Base-by-base conservation (phyloP, 2,113 vertebrate species). In the Isurus oxyrinchus region DNA sequence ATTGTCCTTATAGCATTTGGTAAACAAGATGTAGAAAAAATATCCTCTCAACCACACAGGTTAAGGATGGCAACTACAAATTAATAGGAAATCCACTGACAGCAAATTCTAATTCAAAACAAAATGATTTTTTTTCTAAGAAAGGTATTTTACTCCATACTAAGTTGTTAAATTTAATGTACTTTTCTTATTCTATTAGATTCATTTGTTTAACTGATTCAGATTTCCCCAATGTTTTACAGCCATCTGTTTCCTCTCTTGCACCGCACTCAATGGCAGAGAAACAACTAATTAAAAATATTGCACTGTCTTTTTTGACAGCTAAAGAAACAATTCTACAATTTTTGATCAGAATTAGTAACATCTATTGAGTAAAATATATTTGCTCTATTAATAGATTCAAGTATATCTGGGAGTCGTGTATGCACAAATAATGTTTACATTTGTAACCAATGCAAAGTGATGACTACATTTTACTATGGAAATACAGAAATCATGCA, bases 181-280 rank as follows among this genome's bases (percentile, higher is more conserved):
- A 66, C n/a, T 8, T 66, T 63, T 63, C 8, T 21, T 53, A 94
- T 66, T 66, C 61, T 63, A 40, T 91, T 90, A 59, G 31, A 59
- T 59, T 59, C 88, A 16, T 11, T 94, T 94, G 57, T 94, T 66
- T 94, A 94, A 61, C 87, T 44, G 57, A 94, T 63, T 94, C 91
- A 94, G 13, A n/a, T 94, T 16, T 44, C 61, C 61, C 59, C n/a
- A 63, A 40, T 19, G n/a, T 94, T 44, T 94, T 94, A 66, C 6
- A 63, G 66, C n/a, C 61, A 91, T 59, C 88, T 91, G 88, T 59
- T 91, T 91, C 88, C 88, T 91, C 88, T 91, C 55, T 91, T 94
- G 91, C 35, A 63, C 91, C 23, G n/a, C 19, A 94, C 59, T 40
- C n/a, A 19, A 61, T 91, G 53, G 21, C 6, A 23, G 91, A 66